Evolutionary conservation across 2,888 invertebrate species (phyloP).

Genomic region (Eristalis pertinax): DNA sequence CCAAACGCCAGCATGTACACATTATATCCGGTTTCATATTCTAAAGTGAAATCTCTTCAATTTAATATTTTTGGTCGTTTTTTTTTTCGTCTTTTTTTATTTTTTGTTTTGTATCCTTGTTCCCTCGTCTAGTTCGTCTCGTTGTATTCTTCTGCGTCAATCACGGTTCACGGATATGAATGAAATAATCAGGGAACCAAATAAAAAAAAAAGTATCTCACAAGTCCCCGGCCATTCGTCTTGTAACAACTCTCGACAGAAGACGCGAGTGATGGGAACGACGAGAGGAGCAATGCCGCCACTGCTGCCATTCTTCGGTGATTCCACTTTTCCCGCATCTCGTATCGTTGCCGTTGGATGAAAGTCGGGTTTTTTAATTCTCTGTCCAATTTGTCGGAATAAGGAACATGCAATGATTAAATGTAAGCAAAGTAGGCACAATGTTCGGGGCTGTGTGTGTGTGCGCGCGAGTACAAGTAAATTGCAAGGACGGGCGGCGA

Average conservation of each 20-base stretch:
- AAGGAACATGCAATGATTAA: slow-evolving; percentile 65
- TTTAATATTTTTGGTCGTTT: slow-evolving; percentile 7
- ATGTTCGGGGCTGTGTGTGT: background rate
- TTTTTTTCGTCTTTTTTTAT: no score
- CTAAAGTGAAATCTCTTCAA: slow-evolving; percentile 39
- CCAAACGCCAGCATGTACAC: slow-evolving; percentile 16
- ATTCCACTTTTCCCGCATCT: slow-evolving; percentile 16
- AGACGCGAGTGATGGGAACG: background rate
- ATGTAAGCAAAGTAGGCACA: slow-evolving; percentile 38
- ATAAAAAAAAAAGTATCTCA: slow-evolving; percentile 21
- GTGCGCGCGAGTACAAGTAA: slow-evolving; percentile 13
- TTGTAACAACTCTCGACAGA: slow-evolving; percentile 32
- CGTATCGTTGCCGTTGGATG: slow-evolving; percentile 14
- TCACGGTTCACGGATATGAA: slow-evolving; percentile 38
- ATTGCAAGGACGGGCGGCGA: background rate
- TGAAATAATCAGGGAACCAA: slow-evolving; percentile 13
- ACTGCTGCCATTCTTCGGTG: background rate
- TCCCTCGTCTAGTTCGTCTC: background rate
- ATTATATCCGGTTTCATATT: slow-evolving; percentile 45
- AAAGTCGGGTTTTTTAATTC: slow-evolving; percentile 57
- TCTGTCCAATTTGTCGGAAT: slow-evolving; percentile 70
- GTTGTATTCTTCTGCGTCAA: slow-evolving; percentile 1
- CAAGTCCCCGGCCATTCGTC: slow-evolving; percentile 52
- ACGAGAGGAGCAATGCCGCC: background rate
- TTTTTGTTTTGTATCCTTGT: background rate